Evolutionary conservation across 2,797 vertebrate species (phyloP), one percentile per base, ranked within the genome.

Genomic region (Sebastes kiyomatsui): DNA sequence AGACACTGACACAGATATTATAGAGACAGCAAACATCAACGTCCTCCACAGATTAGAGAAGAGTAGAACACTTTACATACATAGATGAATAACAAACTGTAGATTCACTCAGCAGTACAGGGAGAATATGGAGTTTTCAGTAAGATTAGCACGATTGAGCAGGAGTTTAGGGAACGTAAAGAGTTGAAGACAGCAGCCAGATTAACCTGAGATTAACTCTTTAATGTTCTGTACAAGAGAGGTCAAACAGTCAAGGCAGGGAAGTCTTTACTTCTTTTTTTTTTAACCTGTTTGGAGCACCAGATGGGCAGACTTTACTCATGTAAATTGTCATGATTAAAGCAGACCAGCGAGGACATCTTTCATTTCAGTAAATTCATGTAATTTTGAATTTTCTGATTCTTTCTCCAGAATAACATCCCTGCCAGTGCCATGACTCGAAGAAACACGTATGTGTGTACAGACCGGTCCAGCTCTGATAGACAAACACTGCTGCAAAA

Each of bases 371-470:
- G 7, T 49, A 2, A 12, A 12, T 55, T 60, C 18, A 25, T 59
- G 5, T 64, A 16, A 4, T 60, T 52, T 22, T 30, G 14, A 4
- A 1, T 71, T 61, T 72, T 72, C 4, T 68, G 11, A 22, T 18
- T 78, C 1, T 75, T 22, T 30, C 25, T 84, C 6, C 93, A 98
- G 97, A 97, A 97, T 74, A 97, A 96, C 90, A 94, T 97, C 64
- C 97, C 97, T 2, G 96, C 97, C 4, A 98, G 97, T 84, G 95
- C 96, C 83, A 99, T 98, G 97, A 97, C 96, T 20, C 96, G 98
- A 54, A 95, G 97, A 67, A 99, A 99, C 93, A 99, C 98, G 0
- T 98, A 98, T 0, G 98, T 98, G 35, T 99, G 97, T 74, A 97
- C 97, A 0, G 97, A 99, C 83, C 95, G 97, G 20, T 90, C 97